A percentile compares a stretch with the other conserved stretches of the same genome.
Conservation (phyloP, 2,797 vertebrate genomes). For the Cyprinodon diabolis region DNA sequence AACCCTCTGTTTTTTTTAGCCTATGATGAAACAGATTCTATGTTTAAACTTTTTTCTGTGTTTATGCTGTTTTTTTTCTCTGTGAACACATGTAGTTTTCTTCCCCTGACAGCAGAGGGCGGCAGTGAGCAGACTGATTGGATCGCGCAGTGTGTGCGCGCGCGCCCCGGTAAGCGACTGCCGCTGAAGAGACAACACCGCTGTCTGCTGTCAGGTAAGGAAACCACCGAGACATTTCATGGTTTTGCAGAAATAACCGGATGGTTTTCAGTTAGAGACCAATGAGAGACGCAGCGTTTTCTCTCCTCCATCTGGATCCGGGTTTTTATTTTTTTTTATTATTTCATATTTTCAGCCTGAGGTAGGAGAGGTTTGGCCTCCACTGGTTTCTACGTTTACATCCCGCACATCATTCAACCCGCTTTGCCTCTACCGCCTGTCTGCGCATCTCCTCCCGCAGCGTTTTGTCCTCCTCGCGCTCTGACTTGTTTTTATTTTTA, state of each 20-base stretch:
- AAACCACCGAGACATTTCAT: slow-evolving; percentile 17
- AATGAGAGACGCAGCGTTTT: slow-evolving; percentile 30
- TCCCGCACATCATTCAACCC: slow-evolving; percentile 12
- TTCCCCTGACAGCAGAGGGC: slow-evolving; percentile 19
- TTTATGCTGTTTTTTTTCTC: neutral
- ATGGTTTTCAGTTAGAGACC: neutral
- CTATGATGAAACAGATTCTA: too few relatives aligned
- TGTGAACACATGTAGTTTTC: slow-evolving; percentile 13
- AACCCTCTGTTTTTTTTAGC: too few relatives aligned
- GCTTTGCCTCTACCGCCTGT: neutral
- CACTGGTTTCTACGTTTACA: slow-evolving; percentile 34
- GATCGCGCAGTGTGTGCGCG: slow-evolving; percentile 34
- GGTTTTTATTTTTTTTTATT: slow-evolving; percentile 30
- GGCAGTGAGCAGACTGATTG: slow-evolving; percentile 42
- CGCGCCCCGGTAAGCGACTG: slow-evolving; percentile 74
- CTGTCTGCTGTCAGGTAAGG: slow-evolving; percentile 80
- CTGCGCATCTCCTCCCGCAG: neutral
- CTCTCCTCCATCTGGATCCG: slow-evolving; percentile 62
- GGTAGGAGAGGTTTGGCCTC: slow-evolving; percentile 78
- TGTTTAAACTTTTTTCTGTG: neutral
- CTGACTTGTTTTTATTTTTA: neutral
- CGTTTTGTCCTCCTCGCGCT: neutral
- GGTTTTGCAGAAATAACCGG: neutral
- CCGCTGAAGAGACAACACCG: slow-evolving; percentile 82
- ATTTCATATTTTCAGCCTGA: slow-evolving; percentile 55